Evolutionary conservation across 2,888 invertebrate species (phyloP).

Genomic region (Lasioglossum oenotherae): DNA sequence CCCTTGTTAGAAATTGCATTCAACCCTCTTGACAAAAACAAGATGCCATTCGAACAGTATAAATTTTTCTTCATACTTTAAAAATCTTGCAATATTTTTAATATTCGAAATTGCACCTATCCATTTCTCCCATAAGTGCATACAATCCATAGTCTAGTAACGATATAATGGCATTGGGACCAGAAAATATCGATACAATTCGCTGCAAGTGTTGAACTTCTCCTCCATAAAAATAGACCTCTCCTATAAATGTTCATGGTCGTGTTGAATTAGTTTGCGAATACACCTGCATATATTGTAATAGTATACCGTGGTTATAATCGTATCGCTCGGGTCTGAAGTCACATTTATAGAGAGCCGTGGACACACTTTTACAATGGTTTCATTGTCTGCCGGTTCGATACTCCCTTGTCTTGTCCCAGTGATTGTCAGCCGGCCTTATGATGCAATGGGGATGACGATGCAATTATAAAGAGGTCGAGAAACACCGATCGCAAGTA

Average conservation of each 20-base stretch:
- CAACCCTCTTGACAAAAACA: background rate
- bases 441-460: constrained; percentile 6
- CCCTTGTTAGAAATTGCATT: background rate
- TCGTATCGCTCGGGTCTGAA: constrained; percentile 7
- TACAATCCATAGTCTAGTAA: background rate
- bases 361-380: constrained; percentile 18
- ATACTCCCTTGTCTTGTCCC: constrained; percentile 1
- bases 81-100: too few species aligned
- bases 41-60: background rate
- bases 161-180: background rate
- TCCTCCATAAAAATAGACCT: background rate
- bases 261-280: constrained; percentile 8
- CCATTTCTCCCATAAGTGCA: background rate
- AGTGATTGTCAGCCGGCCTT: constrained; percentile 14
- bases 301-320: constrained; percentile 3
- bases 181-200: background rate
- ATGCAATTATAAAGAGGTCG: constrained; percentile 22
- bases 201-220: background rate
- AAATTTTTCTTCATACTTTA: background rate
- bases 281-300: background rate
- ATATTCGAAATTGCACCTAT: too few species aligned
- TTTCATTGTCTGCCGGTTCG: constrained; percentile 1
- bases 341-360: background rate
- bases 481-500: constrained; percentile 10
- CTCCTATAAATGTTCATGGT: background rate